A percentile compares a stretch with the other conserved stretches of the same genome.
Evolutionary conservation across 2,113 vertebrate species (phyloP).

Genomic region (Conger conger): DNA sequence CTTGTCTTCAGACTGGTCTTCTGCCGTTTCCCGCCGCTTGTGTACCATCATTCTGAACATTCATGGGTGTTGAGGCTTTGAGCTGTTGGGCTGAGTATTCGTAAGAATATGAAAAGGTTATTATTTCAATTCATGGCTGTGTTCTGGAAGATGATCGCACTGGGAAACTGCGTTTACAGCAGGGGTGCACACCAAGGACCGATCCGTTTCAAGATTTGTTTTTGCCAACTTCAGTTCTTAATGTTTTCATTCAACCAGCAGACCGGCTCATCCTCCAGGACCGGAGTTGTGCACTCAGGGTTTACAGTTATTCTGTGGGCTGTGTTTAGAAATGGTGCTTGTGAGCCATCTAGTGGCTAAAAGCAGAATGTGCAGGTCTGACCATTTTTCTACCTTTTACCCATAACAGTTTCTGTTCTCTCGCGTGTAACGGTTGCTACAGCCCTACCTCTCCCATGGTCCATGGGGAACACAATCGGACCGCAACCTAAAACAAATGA

Average conservation of each 20-base stretch:
- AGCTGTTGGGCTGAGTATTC: neutral
- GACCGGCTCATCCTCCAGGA: too few relatives aligned
- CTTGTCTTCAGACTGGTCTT: neutral
- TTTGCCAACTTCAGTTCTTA: too few relatives aligned
- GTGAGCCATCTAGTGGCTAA: constrained; percentile 62
- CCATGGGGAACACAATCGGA: too few relatives aligned
- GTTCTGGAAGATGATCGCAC: neutral
- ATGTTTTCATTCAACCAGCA: too few relatives aligned
- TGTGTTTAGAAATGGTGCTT: constrained; percentile 30
- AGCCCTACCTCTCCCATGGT: neutral
- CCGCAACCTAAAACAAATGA: too few relatives aligned
- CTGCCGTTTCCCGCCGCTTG: neutral
- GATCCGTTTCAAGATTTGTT: too few relatives aligned
- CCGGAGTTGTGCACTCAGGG: too few relatives aligned
- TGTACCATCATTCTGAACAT: neutral
- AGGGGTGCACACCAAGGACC: too few relatives aligned
- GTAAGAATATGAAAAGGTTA: neutral
- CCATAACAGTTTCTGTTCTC: neutral
- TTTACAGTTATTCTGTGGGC: neutral
- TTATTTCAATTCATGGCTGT: neutral
- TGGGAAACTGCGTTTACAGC: neutral
- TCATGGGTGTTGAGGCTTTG: neutral
- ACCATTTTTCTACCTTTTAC: neutral
- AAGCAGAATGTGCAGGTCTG: constrained; percentile 31
- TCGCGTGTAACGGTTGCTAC: neutral